phyloP scores from a whole-genome alignment of 2,888 invertebrate genomes.

The Cataglyphis albicans region DNA sequence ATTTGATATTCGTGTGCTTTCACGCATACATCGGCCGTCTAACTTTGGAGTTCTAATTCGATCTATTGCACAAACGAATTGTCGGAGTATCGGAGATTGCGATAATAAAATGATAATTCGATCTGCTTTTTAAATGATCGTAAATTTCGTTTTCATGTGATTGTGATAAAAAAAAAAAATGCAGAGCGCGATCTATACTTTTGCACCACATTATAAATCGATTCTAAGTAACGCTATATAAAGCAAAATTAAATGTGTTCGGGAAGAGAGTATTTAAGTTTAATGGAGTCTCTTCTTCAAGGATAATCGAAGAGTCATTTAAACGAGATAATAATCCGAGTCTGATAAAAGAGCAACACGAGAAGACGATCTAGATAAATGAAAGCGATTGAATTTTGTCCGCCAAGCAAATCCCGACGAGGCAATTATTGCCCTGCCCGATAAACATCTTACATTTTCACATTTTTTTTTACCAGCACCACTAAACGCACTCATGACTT shows the following conservation, averaged over 20 bases:
- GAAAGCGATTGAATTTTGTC: conserved; percentile 11
- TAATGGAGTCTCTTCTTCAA: not conserved
- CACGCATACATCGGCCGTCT: conserved; percentile 52
- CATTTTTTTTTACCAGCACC: not conserved
- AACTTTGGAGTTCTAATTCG: conserved; percentile 68
- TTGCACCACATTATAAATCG: conserved; percentile 16
- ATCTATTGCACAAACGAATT: conserved; percentile 65
- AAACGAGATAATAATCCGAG: not conserved
- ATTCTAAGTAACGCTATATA: not conserved
- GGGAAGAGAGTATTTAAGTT: not conserved
- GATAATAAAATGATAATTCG: conserved; percentile 47
- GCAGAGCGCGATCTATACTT: conserved; percentile 24
- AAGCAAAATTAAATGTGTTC: conserved; percentile 10
- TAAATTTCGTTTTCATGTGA: conserved; percentile 54
- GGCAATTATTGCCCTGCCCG: not conserved
- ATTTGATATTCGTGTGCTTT: conserved; percentile 15
- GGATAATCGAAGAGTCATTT: not conserved
- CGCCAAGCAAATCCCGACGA: not conserved
- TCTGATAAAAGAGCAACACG: not conserved
- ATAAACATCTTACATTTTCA: conserved; percentile 11
- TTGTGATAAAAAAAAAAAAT: conserved; percentile 13
- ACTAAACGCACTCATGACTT: not conserved
- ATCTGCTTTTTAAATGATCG: conserved; percentile 42
- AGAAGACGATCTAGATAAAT: not conserved
- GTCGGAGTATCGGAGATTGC: conserved; percentile 58